phyloP scores from a whole-genome alignment of 2,797 vertebrate genomes.

The Oryzias sinensis region DNA sequence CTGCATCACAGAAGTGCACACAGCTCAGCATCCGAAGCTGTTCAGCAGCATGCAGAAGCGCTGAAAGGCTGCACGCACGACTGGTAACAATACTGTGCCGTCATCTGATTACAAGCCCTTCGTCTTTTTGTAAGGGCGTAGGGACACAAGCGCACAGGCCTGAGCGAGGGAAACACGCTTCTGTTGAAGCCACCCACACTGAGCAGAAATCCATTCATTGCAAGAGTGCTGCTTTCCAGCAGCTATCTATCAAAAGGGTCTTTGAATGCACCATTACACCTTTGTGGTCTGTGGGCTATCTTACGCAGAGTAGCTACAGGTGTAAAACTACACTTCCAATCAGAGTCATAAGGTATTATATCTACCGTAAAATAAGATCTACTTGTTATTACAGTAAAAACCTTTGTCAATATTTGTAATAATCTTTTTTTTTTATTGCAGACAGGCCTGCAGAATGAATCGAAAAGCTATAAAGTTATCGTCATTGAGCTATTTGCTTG shows the following conservation, averaged over 20 bases:
- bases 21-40: conserved; percentile 14
- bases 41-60: conserved; percentile 11
- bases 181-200: conserved; percentile 60
- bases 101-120: conserved; percentile 36
- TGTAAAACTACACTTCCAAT: conserved; percentile 63
- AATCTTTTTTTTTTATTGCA: no score
- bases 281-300: conserved; percentile 43
- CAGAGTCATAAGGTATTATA: background rate
- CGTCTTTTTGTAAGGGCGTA: conserved; percentile 32
- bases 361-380: no score
- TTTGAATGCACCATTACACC: conserved; percentile 53
- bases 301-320: conserved; percentile 49
- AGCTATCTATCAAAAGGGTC: conserved; percentile 61
- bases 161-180: conserved; percentile 31
- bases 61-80: conserved; percentile 22
- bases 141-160: conserved; percentile 36
- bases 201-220: conserved; percentile 61
- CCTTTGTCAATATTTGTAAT: no score
- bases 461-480: no score
- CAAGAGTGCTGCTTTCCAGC: conserved; percentile 43
- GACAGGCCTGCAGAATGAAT: no score
- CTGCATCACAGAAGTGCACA: conserved; percentile 28
- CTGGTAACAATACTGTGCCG: conserved; percentile 31
- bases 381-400: no score
- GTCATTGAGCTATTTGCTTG: no score